phyloP scores from a whole-genome alignment of 2,797 vertebrate species.

The Syndactyla subalaris region DNA sequence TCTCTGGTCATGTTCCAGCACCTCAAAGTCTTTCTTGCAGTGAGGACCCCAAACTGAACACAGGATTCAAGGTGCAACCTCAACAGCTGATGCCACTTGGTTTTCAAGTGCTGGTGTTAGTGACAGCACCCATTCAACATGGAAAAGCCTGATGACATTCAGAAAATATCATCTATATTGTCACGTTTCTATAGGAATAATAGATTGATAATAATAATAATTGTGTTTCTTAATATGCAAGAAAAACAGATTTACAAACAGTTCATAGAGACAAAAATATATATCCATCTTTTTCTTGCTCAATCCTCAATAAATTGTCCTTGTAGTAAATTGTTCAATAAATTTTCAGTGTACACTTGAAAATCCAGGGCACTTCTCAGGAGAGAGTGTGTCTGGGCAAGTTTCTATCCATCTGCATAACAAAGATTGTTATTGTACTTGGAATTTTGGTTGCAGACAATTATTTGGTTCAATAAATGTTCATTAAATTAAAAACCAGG shows the following conservation, averaged over 20 bases:
- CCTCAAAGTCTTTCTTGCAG: not conserved
- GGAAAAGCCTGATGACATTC: not conserved
- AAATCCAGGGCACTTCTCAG: not conserved
- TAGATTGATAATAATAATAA: not conserved
- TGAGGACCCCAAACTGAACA: not conserved
- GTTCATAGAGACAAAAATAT: not conserved
- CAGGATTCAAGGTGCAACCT: rapidly evolving
- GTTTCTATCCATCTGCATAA: not conserved
- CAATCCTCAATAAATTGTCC: not conserved
- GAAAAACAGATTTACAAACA: not conserved
- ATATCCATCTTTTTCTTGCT: not conserved
- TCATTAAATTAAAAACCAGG: not conserved
- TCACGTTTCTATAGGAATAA: not conserved
- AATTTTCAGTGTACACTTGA: not conserved
- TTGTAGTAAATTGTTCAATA: not conserved
- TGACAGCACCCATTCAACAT: not conserved
- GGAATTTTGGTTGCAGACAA: not conserved
- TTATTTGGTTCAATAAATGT: not conserved
- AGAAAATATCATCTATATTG: not conserved
- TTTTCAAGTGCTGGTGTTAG: not conserved
- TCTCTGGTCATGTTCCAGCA: not conserved
- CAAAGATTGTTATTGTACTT: not conserved
- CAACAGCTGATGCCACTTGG: not conserved
- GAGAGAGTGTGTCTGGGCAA: not conserved
- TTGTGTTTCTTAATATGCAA: not conserved